A percentile compares a stretch with the other conserved stretches of the same genome.
phyloP scores from a whole-genome alignment of 2,888 invertebrate species.

The Euplexia lucipara region DNA sequence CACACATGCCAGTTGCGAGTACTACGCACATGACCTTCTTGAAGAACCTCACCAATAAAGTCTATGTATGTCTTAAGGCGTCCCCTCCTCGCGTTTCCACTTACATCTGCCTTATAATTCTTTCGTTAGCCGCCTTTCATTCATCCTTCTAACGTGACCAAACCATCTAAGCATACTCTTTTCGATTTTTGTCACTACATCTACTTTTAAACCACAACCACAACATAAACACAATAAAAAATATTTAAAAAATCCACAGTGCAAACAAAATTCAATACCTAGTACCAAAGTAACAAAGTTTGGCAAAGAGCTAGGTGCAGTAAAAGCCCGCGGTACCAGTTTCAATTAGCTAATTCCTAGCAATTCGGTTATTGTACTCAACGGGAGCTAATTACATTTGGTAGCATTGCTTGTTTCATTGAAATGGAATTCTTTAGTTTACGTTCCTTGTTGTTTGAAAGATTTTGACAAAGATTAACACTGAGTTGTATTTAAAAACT shows the following conservation, averaged over 20 bases:
- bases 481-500: not conserved
- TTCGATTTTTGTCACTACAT: no score
- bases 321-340: conserved; percentile 23
- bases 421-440: not conserved
- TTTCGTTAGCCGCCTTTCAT: no score
- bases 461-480: not conserved
- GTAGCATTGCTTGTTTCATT: conserved; percentile 15
- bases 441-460: not conserved
- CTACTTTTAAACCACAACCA: no score
- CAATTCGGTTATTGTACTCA: conserved; percentile 42
- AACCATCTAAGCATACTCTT: no score
- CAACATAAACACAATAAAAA: not conserved
- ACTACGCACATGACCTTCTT: no score
- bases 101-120: no score
- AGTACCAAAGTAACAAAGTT: not conserved
- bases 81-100: no score
- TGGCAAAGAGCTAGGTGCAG: conserved; percentile 14
- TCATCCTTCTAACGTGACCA: no score
- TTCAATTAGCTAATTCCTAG: conserved; percentile 50
- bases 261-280: not conserved
- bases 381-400: conserved; percentile 37
- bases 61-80: no score
- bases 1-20: no score
- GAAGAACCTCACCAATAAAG: no score
- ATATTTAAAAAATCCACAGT: not conserved